Conservation (phyloP, 2,113 vertebrate species). For the Erythrocercus mccallii region DNA sequence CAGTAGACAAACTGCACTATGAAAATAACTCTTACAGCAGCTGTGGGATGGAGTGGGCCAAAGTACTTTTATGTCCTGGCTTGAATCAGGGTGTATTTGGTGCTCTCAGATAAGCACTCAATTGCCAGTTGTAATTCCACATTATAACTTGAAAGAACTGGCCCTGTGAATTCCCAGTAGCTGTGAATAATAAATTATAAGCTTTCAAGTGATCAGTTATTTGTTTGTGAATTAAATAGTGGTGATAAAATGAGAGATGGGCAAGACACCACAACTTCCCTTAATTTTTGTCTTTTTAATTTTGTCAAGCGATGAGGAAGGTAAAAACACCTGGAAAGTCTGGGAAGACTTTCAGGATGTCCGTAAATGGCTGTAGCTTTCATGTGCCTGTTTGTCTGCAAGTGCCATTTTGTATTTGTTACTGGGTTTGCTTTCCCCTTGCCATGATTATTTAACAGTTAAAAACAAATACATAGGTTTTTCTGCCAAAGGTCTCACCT, state of each 20-base stretch:
- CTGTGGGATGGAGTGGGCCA: conserved; percentile 33
- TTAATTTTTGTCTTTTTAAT: background rate
- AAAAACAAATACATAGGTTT: background rate
- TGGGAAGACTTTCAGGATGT: background rate
- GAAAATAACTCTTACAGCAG: conserved; percentile 45
- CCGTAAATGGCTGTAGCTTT: background rate
- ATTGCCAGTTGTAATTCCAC: conserved; percentile 30
- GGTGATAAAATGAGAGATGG: background rate
- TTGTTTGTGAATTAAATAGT: background rate
- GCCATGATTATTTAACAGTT: background rate
- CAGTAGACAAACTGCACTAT: conserved; percentile 27
- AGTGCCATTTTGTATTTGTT: background rate
- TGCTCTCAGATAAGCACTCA: background rate
- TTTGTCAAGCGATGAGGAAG: background rate
- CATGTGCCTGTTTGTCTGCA: background rate
- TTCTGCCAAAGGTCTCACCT: background rate
- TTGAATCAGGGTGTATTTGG: conserved; percentile 5
- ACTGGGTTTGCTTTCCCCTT: background rate
- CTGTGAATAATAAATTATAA: background rate
- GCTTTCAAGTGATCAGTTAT: background rate
- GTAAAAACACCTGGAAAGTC: background rate
- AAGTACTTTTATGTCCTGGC: conserved; percentile 49
- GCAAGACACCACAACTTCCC: background rate
- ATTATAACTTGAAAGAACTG: background rate
- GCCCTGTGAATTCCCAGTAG: background rate